phyloP scores from a whole-genome alignment of 2,113 vertebrate species.

The Centropus bengalensis region DNA sequence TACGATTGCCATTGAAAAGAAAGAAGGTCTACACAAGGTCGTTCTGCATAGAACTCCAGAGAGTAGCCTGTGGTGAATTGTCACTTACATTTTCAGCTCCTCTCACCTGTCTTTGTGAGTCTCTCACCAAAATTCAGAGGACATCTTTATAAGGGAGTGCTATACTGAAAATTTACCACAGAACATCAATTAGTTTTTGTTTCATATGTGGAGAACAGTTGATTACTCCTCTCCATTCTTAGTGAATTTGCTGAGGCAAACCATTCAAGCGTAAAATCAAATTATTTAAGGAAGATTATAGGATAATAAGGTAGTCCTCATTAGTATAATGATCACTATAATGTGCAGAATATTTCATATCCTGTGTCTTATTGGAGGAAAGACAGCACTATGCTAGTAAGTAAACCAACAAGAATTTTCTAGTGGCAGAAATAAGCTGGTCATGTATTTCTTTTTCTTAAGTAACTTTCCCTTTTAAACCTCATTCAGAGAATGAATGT shows the following conservation, averaged over 20 bases:
- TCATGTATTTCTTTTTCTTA: background rate
- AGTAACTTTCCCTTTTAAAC: background rate
- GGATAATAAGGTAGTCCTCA: constrained; percentile 1
- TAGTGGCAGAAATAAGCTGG: background rate
- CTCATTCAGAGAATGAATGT: background rate
- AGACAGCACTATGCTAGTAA: background rate
- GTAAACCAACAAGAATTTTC: background rate
- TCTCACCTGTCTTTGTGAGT: background rate
- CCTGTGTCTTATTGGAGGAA: background rate
- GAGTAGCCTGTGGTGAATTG: background rate
- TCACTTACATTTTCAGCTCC: background rate
- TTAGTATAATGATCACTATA: background rate
- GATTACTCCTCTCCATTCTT: constrained; percentile 11
- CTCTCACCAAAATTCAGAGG: background rate
- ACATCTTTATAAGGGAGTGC: background rate
- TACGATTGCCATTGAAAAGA: background rate
- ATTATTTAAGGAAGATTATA: constrained; percentile 50
- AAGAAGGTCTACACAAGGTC: background rate
- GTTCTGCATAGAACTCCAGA: background rate
- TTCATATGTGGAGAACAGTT: background rate
- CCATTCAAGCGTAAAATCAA: constrained; percentile 46
- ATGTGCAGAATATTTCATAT: background rate
- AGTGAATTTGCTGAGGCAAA: background rate
- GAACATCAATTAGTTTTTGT: constrained; percentile 7
- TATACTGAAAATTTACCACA: background rate